Base-by-base conservation (phyloP, 1,140 invertebrate species). In the Drosophila ironensis region DNA sequence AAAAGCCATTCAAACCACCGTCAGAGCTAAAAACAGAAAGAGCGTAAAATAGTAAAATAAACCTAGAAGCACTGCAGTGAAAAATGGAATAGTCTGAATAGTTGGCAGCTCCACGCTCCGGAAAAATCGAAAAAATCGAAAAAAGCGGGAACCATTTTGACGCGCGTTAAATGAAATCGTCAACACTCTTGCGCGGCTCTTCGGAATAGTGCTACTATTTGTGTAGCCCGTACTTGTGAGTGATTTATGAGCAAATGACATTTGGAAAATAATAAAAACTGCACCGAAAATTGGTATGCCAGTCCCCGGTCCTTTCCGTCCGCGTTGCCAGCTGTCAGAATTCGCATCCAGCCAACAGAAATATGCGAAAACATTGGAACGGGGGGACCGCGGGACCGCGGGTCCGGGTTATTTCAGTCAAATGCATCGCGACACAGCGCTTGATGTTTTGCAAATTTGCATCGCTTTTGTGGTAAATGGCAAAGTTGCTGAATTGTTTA, bases 171-270 rank as follows among this genome's bases (percentile, higher is more conserved):
- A 70, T 70, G 66, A 61, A 70, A 71, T 71, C 57, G 67, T 71
- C 68, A 71, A 71, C 66, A 61, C 35, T 47, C 28, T 57, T 28
- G 17, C 8, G 20, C 27, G 27, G 9, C 22, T 24, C 14, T 38
- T 27, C 25, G 28, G 14, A 6, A 25, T 12, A n/a, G 14, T 8
- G 41, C 33, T 37, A 33, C 1, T 37, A 17, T 69, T 28, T 44
- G 61, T 19, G 14, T 2, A 16, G 16, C 20, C 9, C 20, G 52
- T 47, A 51, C 40, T 70, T 61, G 50, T 70, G 48, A 70, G 50
- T 84, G 78, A 84, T 84, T 78, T 82, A 82, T 78, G 77, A 37
- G 63, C 44, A 78, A 78, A 54, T 84, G 69, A 67, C 78, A 73
- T 72, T 56, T 78, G 51, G 51, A 84, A 84, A 81, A 77, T 78